Evolutionary conservation across 2,888 invertebrate species (phyloP).

Genomic region (Eristalis pertinax): DNA sequence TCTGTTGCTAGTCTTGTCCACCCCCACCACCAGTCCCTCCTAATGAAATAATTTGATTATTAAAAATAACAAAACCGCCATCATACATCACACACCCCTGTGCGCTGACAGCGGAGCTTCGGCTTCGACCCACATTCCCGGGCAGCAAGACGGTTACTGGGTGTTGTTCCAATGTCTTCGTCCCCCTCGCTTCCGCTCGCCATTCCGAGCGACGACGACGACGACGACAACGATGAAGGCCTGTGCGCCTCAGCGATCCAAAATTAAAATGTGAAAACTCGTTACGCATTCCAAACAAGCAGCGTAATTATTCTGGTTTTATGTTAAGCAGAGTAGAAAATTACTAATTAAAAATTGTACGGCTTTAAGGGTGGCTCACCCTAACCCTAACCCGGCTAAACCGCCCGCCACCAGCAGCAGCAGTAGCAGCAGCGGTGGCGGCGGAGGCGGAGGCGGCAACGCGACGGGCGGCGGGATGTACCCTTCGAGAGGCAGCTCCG

Average conservation of each 20-base stretch:
- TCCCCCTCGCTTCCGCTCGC: neutral
- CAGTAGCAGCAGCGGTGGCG: neutral
- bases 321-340: slow-evolving; percentile 68
- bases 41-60: slow-evolving; percentile 66
- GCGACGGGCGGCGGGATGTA: neutral
- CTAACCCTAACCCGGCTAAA: neutral
- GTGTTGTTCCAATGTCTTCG: neutral
- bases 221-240: neutral
- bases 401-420: neutral
- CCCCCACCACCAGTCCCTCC: neutral
- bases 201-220: neutral
- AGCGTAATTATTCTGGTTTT: slow-evolving; percentile 64
- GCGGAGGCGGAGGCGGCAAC: neutral
- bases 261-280: slow-evolving; percentile 65
- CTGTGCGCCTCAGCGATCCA: slow-evolving; percentile 47
- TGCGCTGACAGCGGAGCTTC: slow-evolving; percentile 2
- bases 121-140: slow-evolving; percentile 39
- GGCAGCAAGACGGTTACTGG: slow-evolving; percentile 1
- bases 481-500: neutral
- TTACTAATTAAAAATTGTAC: slow-evolving; percentile 66
- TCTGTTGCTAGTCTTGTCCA: no score
- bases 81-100: slow-evolving; percentile 36
- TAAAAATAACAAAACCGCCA: slow-evolving; percentile 56
- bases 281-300: slow-evolving; percentile 67
- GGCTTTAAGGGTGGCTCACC: slow-evolving; percentile 19